Conservation (phyloP, 2,113 vertebrate genomes). For the Ochotona princeps region DNA sequence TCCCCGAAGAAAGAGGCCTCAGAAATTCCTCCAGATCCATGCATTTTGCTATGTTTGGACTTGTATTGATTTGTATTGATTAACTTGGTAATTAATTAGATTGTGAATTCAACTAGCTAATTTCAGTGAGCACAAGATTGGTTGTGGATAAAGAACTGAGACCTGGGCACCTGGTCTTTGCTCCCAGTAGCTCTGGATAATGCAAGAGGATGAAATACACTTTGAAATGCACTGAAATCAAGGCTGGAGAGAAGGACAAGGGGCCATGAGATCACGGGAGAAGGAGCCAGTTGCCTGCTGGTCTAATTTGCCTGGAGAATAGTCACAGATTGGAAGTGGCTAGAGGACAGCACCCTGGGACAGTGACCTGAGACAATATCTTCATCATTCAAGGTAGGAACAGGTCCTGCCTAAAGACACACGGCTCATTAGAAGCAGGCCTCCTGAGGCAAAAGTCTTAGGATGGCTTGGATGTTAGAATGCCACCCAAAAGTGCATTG, state of each 20-base stretch:
- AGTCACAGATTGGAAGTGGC: background rate
- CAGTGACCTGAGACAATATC: background rate
- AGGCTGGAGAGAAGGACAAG: background rate
- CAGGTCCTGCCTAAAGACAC: background rate
- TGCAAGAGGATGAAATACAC: background rate
- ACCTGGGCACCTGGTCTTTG: too few relatives aligned
- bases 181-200: fast-evolving
- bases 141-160: background rate
- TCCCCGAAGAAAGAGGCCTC: background rate
- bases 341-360: background rate
- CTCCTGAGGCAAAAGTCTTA: background rate
- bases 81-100: background rate
- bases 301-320: background rate
- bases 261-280: fast-evolving
- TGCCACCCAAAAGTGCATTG: too few relatives aligned
- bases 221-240: background rate
- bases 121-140: fast-evolving
- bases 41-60: background rate
- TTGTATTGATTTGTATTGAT: background rate
- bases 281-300: background rate
- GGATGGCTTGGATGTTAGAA: too few relatives aligned
- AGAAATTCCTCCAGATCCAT: background rate
- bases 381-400: background rate
- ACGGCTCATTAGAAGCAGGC: background rate
- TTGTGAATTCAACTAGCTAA: background rate